Evolutionary conservation across 2,888 invertebrate species (phyloP).

Genomic region (Pardosa pseudoannulata): DNA sequence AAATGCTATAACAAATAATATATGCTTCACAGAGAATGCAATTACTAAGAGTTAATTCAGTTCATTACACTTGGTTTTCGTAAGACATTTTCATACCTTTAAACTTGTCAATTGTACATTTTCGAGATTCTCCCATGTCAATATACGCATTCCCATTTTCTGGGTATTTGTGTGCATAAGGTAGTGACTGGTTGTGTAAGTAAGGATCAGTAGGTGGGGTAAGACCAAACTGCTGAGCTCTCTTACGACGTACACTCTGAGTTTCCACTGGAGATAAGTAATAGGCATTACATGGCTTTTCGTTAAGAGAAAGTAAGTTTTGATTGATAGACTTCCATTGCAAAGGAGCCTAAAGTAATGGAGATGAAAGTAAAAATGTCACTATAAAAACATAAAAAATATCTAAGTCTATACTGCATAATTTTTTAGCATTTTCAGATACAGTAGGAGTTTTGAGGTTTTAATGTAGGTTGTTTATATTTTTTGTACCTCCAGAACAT

Average conservation of each 20-base stretch:
- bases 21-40: no score
- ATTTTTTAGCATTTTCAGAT: no score
- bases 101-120: slow-evolving; percentile 75
- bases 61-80: no score
- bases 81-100: slow-evolving; percentile 74
- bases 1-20: no score
- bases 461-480: no score
- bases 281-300: not conserved
- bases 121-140: slow-evolving; percentile 70
- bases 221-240: slow-evolving; percentile 76
- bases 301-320: not conserved
- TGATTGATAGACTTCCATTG: slow-evolving; percentile 29
- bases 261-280: slow-evolving; percentile 31
- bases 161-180: slow-evolving; percentile 75
- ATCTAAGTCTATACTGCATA: no score
- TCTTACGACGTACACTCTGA: slow-evolving; percentile 75
- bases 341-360: slow-evolving; percentile 35
- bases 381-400: not conserved
- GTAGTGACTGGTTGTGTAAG: slow-evolving; percentile 83
- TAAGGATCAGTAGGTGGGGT: slow-evolving; percentile 78
- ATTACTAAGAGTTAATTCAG: no score
- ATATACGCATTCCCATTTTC: slow-evolving; percentile 55
- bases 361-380: not conserved
- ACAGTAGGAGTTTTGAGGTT: no score
- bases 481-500: no score